These are phyloP conservation scores for Sisyra nigra DNA, from an alignment of 2,888 invertebrate species.

Conservation along the genomic window DNA sequence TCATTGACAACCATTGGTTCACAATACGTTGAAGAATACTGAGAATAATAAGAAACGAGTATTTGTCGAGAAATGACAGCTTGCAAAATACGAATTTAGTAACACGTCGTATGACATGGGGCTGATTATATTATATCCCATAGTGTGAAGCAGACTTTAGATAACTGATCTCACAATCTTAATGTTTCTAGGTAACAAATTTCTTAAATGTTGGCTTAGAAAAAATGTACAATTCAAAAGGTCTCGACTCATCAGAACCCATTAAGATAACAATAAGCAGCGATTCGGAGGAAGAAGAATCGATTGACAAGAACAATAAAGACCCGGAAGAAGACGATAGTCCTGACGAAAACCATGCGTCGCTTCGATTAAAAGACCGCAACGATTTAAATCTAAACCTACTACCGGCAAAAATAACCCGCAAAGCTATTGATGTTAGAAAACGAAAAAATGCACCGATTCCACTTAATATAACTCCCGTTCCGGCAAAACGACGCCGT, in stretches of 20 bases:
- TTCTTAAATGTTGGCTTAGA: constrained; percentile 27
- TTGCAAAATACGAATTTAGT: too few relatives aligned
- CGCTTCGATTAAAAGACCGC: constrained; percentile 15
- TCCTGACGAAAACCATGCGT: constrained; percentile 15
- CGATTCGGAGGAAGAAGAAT: constrained; percentile 42
- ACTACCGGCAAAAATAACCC: constrained; percentile 26
- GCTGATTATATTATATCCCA: too few relatives aligned
- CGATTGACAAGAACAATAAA: constrained; percentile 67
- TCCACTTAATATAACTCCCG: not conserved
- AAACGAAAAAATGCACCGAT: constrained; percentile 19
- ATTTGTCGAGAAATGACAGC: too few relatives aligned
- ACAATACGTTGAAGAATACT: too few relatives aligned
- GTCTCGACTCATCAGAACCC: constrained; percentile 10
- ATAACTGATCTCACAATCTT: constrained; percentile 2
- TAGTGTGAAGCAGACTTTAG: too few relatives aligned
- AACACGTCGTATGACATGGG: too few relatives aligned
- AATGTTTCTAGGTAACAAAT: constrained; percentile 15
- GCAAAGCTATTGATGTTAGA: constrained; percentile 29
- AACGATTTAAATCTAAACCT: not conserved
- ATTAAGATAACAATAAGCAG: constrained; percentile 20
- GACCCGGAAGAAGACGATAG: constrained; percentile 42
- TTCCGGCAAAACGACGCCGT: constrained; percentile 25
- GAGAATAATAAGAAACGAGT: too few relatives aligned
- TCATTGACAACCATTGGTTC: too few relatives aligned
- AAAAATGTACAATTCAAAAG: constrained; percentile 28